These are phyloP conservation scores for Drosophila pseudoobscura DNA, from an alignment of 1,140 invertebrate species.

Conservation along the genomic window DNA sequence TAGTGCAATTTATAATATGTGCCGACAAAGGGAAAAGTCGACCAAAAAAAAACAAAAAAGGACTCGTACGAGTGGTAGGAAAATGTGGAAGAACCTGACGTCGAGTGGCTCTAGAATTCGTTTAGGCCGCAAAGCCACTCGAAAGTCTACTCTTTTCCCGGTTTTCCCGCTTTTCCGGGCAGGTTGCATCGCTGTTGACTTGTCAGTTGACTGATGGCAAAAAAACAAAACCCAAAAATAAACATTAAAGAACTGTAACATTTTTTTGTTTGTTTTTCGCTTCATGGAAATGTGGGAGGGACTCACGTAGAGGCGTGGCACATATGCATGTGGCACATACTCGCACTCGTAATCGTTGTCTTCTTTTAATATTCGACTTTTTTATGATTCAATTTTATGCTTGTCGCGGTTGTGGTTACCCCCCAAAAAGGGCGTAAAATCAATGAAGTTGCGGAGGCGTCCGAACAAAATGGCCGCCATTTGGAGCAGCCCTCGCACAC, in stretches of 20 bases:
- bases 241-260: conserved; percentile 19
- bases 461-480: conserved; percentile 54
- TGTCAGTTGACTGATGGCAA: conserved; percentile 52
- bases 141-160: conserved; percentile 21
- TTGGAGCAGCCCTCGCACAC: conserved; percentile 5
- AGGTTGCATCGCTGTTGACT: conserved; percentile 70
- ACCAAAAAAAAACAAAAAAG: conserved; percentile 16
- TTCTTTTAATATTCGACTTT: conserved; percentile 33
- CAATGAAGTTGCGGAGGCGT: conserved; percentile 62
- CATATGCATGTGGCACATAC: conserved; percentile 18
- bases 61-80: background rate
- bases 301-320: conserved; percentile 47
- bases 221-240: conserved; percentile 11
- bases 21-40: conserved; percentile 38
- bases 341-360: too few species aligned
- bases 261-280: conserved; percentile 20
- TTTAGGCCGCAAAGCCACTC: conserved; percentile 40
- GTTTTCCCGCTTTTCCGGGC: conserved; percentile 39
- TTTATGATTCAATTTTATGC: conserved; percentile 68
- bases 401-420: conserved; percentile 51
- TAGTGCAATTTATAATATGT: conserved; percentile 75
- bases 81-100: conserved; percentile 24
- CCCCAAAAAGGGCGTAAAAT: conserved; percentile 66
- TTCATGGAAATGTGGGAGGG: conserved; percentile 56
- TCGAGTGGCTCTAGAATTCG: conserved; percentile 50